phyloP scores from a whole-genome alignment of 2,888 invertebrate genomes.

The Fragum whitleyi region DNA sequence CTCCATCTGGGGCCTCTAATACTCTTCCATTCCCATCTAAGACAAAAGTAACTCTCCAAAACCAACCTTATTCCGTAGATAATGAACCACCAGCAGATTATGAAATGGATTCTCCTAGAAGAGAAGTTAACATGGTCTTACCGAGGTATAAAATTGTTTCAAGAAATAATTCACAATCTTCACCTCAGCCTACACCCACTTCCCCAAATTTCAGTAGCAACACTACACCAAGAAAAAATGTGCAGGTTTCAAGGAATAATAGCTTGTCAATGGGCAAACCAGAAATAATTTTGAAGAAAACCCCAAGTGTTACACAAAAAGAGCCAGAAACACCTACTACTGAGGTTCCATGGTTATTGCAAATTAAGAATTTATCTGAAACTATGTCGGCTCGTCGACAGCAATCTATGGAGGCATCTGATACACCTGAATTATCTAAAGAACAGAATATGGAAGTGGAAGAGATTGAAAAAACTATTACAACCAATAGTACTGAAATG shows the following conservation, averaged over 20 bases:
- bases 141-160: constrained; percentile 41
- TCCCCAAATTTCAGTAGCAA: constrained; percentile 28
- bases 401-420: constrained; percentile 55
- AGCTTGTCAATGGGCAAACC: constrained; percentile 57
- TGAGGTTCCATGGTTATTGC: constrained; percentile 64
- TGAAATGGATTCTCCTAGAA: constrained; percentile 70
- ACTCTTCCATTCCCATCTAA: constrained; percentile 37
- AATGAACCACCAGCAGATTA: constrained; percentile 76
- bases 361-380: constrained; percentile 67
- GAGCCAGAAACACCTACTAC: constrained; percentile 31
- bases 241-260: constrained; percentile 37
- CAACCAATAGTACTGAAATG: constrained; percentile 2
- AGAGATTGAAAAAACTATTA: constrained; percentile 21
- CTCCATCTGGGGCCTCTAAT: constrained; percentile 30
- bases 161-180: constrained; percentile 19
- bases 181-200: constrained; percentile 51
- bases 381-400: constrained; percentile 63
- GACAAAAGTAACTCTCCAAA: constrained; percentile 29
- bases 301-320: constrained; percentile 53
- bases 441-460: constrained; percentile 26
- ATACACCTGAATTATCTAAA: constrained; percentile 13
- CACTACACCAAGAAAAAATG: constrained; percentile 22
- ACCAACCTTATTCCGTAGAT: constrained; percentile 53
- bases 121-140: constrained; percentile 28
- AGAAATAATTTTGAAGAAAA: constrained; percentile 58